phyloP scores from a whole-genome alignment of 2,888 invertebrate genomes.

The Megaustenia siamemsis region DNA sequence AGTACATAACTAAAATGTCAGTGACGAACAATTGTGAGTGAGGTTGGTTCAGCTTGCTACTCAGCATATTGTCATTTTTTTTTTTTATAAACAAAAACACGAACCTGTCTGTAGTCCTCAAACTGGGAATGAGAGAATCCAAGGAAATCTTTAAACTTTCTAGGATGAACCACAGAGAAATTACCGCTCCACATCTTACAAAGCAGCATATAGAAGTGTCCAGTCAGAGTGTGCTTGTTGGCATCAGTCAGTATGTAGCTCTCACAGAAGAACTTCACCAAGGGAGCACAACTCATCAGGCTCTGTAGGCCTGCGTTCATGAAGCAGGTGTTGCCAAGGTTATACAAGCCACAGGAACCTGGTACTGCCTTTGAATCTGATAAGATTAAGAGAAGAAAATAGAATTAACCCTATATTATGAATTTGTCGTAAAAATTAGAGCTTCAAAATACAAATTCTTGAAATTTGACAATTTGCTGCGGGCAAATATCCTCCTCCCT shows the following conservation, averaged over 20 bases:
- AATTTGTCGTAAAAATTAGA: too few relatives aligned
- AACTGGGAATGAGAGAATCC: slow-evolving; percentile 84
- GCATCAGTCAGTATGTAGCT: slow-evolving; percentile 61
- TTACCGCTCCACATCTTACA: slow-evolving; percentile 84
- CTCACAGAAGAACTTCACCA: slow-evolving; percentile 82
- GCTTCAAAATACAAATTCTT: too few relatives aligned
- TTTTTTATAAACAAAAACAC: slow-evolving; percentile 9
- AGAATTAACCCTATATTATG: too few relatives aligned
- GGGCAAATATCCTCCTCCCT: too few relatives aligned
- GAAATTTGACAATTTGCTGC: too few relatives aligned
- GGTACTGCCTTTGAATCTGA: slow-evolving; percentile 67
- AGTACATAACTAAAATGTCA: too few relatives aligned
- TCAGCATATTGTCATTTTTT: too few relatives aligned
- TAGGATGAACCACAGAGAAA: slow-evolving; percentile 82
- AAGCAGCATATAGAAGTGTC: slow-evolving; percentile 82
- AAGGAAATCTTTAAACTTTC: slow-evolving; percentile 83
- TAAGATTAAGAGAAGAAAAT: background rate
- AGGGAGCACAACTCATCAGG: slow-evolving; percentile 86
- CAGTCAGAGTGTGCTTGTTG: slow-evolving; percentile 80
- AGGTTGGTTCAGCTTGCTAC: too few relatives aligned
- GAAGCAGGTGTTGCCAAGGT: slow-evolving; percentile 93
- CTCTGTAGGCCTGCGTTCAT: slow-evolving; percentile 94
- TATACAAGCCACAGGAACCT: slow-evolving; percentile 87
- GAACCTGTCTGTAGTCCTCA: slow-evolving; percentile 84
- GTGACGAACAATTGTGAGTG: too few relatives aligned